Conservation (phyloP, 2,797 vertebrate genomes). For the Oreochromis mossambicus region DNA sequence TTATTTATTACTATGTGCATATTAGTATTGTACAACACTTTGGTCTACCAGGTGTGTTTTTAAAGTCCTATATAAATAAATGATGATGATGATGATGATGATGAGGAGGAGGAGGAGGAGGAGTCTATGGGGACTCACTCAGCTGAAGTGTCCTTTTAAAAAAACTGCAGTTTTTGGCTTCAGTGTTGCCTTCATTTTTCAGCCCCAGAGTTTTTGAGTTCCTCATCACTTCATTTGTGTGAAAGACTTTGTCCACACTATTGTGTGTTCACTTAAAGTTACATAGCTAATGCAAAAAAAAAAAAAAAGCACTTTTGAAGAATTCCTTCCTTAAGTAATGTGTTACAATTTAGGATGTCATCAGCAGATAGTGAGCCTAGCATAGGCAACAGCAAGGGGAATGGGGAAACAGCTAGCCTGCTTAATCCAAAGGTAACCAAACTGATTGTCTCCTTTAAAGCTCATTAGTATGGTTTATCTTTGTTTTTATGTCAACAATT, state of each 20-base stretch:
- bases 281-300: neutral
- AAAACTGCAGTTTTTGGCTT: neutral
- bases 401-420: neutral
- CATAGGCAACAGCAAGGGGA: neutral
- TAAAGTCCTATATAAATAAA: too few relatives aligned
- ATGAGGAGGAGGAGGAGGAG: too few relatives aligned
- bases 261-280: neutral
- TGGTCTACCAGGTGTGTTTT: too few relatives aligned
- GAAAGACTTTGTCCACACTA: neutral
- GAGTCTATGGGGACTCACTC: neutral
- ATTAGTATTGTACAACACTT: too few relatives aligned
- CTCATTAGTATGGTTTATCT: neutral
- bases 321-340: neutral
- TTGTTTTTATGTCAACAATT: neutral
- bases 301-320: neutral
- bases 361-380: neutral
- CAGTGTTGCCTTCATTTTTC: neutral
- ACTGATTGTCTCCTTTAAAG: neutral
- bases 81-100: too few relatives aligned
- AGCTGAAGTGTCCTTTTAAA: neutral
- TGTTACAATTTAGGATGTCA: neutral
- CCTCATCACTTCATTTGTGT: neutral
- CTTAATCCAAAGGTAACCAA: neutral
- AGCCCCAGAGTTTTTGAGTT: neutral
- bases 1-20: too few relatives aligned